These are phyloP conservation scores for Paramuricea clavata DNA, from an alignment of 92 coral and sea anemone species.

Conservation along the genomic window DNA sequence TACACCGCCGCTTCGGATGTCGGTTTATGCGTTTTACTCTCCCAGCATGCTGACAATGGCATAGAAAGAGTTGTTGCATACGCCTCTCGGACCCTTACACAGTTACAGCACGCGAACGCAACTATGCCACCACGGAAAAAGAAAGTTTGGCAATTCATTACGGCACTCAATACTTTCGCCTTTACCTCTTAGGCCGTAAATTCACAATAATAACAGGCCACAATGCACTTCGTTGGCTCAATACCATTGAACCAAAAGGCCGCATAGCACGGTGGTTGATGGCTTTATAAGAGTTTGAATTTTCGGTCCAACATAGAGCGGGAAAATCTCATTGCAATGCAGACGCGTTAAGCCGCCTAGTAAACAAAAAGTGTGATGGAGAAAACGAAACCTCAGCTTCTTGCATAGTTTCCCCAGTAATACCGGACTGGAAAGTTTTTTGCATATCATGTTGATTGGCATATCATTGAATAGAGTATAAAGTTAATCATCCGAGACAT, in stretches of 20 bases:
- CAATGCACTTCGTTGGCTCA: neutral
- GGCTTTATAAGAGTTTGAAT: constrained; percentile 43
- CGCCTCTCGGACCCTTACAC: neutral
- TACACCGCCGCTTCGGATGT: constrained; percentile 17
- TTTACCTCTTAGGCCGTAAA: constrained; percentile 23
- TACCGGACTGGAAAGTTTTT: neutral
- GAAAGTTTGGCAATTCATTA: constrained; percentile 22
- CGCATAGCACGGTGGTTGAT: constrained; percentile 39
- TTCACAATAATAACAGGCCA: constrained; percentile 49
- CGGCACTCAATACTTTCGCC: constrained; percentile 42
- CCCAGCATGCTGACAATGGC: neutral
- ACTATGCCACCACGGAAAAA: constrained; percentile 15
- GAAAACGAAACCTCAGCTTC: neutral
- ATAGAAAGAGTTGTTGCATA: constrained; percentile 26
- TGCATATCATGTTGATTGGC: too few species aligned
- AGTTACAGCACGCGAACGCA: neutral
- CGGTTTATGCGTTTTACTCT: neutral
- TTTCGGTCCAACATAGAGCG: constrained; percentile 22
- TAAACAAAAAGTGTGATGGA: neutral
- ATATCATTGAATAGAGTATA: too few species aligned
- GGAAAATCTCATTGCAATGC: constrained; percentile 28
- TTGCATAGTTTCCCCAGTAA: neutral
- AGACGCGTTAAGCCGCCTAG: constrained; percentile 26
- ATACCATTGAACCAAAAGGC: constrained; percentile 39
- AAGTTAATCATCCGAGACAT: too few species aligned